Conservation (phyloP, 2,113 vertebrate genomes). For the Atractosteus spatula region DNA sequence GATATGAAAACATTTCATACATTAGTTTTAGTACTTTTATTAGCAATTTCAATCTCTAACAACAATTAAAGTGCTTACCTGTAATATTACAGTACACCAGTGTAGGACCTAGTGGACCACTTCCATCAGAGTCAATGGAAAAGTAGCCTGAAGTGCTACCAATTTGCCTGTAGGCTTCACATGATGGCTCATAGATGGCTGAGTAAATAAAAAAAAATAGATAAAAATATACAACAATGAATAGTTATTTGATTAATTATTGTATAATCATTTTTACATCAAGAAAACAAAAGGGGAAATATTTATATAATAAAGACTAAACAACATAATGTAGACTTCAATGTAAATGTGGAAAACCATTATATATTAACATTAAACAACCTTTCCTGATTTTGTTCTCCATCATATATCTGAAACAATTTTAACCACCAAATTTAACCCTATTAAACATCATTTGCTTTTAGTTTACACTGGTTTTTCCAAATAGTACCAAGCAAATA, state of each 20-base stretch:
- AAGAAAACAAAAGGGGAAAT: too few species aligned
- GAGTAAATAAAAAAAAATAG: conserved; percentile 26
- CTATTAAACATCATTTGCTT: neutral
- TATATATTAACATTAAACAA: neutral
- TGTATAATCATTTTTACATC: too few species aligned
- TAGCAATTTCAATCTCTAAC: neutral
- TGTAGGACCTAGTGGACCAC: conserved; percentile 80
- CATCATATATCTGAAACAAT: neutral
- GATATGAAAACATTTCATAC: too few species aligned
- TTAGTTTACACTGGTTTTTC: neutral
- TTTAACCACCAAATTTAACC: neutral
- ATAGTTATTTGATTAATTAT: too few species aligned
- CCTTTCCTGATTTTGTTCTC: neutral
- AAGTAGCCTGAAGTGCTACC: conserved; percentile 86
- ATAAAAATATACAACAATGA: too few species aligned
- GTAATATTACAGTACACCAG: conserved; percentile 93
- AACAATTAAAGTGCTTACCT: conserved; percentile 64
- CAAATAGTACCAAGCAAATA: neutral
- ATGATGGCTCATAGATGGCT: conserved; percentile 91
- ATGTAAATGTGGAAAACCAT: neutral
- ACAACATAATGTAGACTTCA: neutral
- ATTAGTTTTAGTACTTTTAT: neutral
- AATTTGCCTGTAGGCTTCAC: conserved; percentile 86
- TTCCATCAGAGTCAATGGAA: conserved; percentile 90
- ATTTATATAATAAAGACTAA: too few species aligned